Conservation (phyloP, 1,140 invertebrate species). For the Drosophila carrolli region DNA sequence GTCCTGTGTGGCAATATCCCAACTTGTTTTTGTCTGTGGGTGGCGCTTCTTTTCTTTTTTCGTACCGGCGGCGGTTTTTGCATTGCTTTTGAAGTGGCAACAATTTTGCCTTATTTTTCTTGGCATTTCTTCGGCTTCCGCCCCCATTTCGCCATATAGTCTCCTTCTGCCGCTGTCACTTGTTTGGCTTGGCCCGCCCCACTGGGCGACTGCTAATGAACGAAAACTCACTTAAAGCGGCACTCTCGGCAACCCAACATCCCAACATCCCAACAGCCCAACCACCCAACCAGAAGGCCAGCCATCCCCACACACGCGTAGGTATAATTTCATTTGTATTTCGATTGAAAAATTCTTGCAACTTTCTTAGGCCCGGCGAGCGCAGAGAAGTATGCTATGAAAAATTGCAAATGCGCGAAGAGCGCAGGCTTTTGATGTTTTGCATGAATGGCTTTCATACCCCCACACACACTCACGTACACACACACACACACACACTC, state of each 20-base stretch:
- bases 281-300: neutral
- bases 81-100: conserved; percentile 54
- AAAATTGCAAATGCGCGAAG: conserved; percentile 50
- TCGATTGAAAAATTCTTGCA: conserved; percentile 61
- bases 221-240: conserved; percentile 47
- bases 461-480: neutral
- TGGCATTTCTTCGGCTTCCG: neutral
- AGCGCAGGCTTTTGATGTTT: conserved; percentile 69
- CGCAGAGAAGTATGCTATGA: conserved; percentile 56
- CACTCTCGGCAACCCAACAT: neutral
- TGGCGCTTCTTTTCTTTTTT: conserved; percentile 3
- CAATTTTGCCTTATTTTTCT: conserved; percentile 30
- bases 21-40: conserved; percentile 3
- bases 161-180: conserved; percentile 18
- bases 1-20: neutral
- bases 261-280: neutral
- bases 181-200: conserved; percentile 15
- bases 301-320: conserved; percentile 8
- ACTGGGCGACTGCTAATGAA: conserved; percentile 54
- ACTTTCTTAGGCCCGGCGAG: conserved; percentile 23
- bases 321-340: conserved; percentile 72
- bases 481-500: neutral
- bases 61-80: conserved; percentile 28
- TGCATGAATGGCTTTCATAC: conserved; percentile 67
- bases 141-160: neutral